Percentiles rank a stretch among this genome's conserved stretches.
phyloP scores from a whole-genome alignment of 2,888 invertebrate species.

The Idaea dimidiata region DNA sequence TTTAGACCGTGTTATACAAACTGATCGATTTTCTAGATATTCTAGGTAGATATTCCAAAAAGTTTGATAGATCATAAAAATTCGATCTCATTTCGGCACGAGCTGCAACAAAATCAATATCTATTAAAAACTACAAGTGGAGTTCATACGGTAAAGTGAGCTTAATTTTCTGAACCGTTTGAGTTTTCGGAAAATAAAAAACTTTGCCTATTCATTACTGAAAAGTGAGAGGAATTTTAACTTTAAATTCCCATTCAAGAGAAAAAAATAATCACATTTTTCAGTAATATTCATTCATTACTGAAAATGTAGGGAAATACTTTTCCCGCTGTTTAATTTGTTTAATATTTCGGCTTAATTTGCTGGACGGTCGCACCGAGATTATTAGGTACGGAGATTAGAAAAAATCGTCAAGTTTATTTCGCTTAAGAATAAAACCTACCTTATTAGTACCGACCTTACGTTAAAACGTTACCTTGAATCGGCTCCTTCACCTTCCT shows the following conservation, averaged over 20 bases:
- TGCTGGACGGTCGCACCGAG: too few relatives aligned
- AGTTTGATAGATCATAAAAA: constrained; percentile 6
- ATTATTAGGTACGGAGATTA: too few relatives aligned
- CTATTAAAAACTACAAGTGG: not conserved
- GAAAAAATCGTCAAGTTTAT: not conserved
- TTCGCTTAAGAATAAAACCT: not conserved
- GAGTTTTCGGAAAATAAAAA: not conserved
- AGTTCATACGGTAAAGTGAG: not conserved
- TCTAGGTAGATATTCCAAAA: too few relatives aligned
- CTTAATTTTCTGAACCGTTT: not conserved
- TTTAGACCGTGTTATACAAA: too few relatives aligned
- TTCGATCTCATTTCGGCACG: constrained; percentile 2
- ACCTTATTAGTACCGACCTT: not conserved
- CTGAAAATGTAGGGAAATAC: too few relatives aligned
- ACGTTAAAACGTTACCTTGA: not conserved
- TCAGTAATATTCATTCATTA: too few relatives aligned
- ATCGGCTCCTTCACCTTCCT: not conserved
- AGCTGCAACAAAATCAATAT: not conserved
- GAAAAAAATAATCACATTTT: too few relatives aligned
- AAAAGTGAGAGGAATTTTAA: not conserved
- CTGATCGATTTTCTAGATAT: too few relatives aligned
- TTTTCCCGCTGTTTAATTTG: too few relatives aligned
- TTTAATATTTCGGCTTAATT: too few relatives aligned
- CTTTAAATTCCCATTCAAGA: too few relatives aligned
- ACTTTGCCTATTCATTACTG: not conserved